Evolutionary conservation across 2,797 vertebrate genomes (phyloP).

Genomic region (Periophthalmus magnuspinnatus): DNA sequence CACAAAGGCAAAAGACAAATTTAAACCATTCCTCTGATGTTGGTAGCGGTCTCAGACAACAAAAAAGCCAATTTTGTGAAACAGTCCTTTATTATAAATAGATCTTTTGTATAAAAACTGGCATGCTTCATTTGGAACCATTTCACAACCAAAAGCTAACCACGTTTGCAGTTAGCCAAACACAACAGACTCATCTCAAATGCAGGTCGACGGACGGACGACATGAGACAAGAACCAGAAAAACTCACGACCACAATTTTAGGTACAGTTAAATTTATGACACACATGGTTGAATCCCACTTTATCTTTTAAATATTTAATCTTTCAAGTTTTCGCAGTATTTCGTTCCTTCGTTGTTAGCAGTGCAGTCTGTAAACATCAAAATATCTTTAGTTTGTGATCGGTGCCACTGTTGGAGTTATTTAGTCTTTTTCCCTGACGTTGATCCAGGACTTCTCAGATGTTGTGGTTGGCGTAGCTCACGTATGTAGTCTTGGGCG

Average conservation of each 20-base stretch:
- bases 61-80: conserved; percentile 86
- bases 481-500: conserved; percentile 93
- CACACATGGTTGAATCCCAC: conserved; percentile 87
- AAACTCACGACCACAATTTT: conserved; percentile 88
- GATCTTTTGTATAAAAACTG: conserved; percentile 97
- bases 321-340: conserved; percentile 1
- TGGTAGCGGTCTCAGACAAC: not conserved
- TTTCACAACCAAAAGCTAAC: conserved; percentile 88
- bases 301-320: conserved; percentile 19
- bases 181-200: conserved; percentile 86
- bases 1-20: not conserved
- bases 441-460: conserved; percentile 66
- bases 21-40: not conserved
- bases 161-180: conserved; percentile 77
- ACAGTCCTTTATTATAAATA: conserved; percentile 99
- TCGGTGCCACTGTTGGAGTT: conserved; percentile 28
- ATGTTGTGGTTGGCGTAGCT: conserved; percentile 96
- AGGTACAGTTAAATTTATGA: conserved; percentile 92
- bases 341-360: conserved; percentile 12
- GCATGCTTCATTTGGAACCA: conserved; percentile 89
- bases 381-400: conserved; percentile 32
- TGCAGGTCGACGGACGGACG: conserved; percentile 87
- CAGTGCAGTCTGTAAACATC: conserved; percentile 50
- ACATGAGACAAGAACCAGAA: conserved; percentile 89
- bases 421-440: not conserved